phyloP scores from a whole-genome alignment of 2,888 invertebrate species.

The Papilio protenor region DNA sequence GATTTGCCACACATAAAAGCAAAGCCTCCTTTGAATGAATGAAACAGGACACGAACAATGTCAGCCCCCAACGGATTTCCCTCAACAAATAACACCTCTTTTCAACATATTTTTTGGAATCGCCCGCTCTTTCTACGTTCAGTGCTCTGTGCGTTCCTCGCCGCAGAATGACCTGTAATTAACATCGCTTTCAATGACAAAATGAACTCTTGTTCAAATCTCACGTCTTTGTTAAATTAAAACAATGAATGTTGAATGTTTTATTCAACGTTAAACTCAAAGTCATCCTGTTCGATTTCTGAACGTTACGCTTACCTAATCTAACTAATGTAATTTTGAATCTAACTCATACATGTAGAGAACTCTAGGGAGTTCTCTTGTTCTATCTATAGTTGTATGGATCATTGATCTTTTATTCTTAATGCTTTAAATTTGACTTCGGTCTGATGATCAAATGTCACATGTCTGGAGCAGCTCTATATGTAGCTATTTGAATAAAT shows the following conservation, averaged over 20 bases:
- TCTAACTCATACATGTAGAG: background rate
- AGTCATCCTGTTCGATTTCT: background rate
- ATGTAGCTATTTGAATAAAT: conserved; percentile 3
- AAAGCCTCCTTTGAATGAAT: conserved; percentile 19
- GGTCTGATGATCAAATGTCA: background rate
- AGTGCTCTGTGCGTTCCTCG: conserved; percentile 1
- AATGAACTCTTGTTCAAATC: background rate
- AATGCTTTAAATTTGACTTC: background rate
- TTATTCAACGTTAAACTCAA: background rate
- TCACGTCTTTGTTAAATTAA: background rate
- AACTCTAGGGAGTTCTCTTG: background rate
- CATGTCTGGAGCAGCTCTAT: background rate
- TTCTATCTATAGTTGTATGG: background rate
- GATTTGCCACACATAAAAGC: conserved; percentile 17
- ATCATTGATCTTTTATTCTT: background rate
- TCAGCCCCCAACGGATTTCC: conserved; percentile 12
- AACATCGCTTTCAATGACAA: conserved; percentile 9
- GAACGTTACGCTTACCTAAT: no score
- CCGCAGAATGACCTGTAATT: background rate
- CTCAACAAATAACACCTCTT: conserved; percentile 17
- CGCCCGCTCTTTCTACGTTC: background rate
- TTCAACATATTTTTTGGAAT: conserved; percentile 17
- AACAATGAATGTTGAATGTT: background rate
- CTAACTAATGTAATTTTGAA: no score
- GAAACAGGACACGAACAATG: conserved; percentile 22